phyloP scores from a whole-genome alignment of 2,888 invertebrate genomes.

The Plagodis pulveraria region DNA sequence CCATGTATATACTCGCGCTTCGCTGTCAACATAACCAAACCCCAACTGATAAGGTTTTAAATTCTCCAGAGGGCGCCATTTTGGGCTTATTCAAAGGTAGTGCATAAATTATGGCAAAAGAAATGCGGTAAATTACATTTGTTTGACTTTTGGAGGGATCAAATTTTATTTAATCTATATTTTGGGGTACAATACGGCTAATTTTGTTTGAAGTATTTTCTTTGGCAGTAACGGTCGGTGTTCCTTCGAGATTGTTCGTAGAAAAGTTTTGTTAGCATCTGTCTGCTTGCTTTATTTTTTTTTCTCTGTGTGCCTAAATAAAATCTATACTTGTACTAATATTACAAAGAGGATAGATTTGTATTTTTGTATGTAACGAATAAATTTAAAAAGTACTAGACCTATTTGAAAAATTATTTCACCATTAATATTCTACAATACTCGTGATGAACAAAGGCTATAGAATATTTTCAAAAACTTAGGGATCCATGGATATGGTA shows the following conservation, averaged over 20 bases:
- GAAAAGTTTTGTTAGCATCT: too few species aligned
- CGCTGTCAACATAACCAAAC: background rate
- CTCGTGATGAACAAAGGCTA: too few species aligned
- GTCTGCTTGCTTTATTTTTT: too few species aligned
- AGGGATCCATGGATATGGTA: too few species aligned
- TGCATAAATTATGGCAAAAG: constrained; percentile 12
- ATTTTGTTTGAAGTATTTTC: constrained; percentile 8
- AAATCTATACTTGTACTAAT: too few species aligned
- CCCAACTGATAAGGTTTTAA: constrained; percentile 10
- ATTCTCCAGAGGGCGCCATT: constrained; percentile 8
- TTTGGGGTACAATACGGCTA: constrained; percentile 7
- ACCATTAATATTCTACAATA: too few species aligned
- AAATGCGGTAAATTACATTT: constrained; percentile 11
- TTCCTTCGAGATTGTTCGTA: background rate
- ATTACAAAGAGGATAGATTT: too few species aligned
- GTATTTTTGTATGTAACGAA: too few species aligned
- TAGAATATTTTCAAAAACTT: too few species aligned
- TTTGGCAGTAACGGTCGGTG: background rate
- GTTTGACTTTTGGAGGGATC: constrained; percentile 1
- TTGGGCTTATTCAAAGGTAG: constrained; percentile 13
- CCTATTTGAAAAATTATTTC: too few species aligned
- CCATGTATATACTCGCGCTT: background rate
- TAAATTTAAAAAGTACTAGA: too few species aligned
- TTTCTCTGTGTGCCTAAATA: too few species aligned
- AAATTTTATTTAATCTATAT: background rate